phyloP scores from a whole-genome alignment of 2,113 vertebrate genomes.

The Struthidea cinerea region DNA sequence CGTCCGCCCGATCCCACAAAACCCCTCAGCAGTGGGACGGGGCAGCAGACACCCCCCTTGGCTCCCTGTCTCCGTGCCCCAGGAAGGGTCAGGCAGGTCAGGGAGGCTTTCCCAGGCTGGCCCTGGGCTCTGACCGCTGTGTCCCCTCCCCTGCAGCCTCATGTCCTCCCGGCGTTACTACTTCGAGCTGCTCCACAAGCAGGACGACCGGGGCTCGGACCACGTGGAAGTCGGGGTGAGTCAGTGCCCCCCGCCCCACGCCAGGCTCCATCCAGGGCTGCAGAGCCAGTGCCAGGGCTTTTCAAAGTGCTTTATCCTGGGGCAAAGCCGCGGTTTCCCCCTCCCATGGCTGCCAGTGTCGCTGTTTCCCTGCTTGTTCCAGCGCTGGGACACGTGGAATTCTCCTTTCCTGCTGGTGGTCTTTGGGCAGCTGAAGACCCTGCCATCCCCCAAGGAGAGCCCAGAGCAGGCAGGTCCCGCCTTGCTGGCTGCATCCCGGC shows the following conservation, averaged over 20 bases:
- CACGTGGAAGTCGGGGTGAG: slow-evolving; percentile 98
- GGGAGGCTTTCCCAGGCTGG: neutral
- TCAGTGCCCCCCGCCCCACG: neutral
- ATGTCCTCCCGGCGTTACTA: slow-evolving; percentile 92
- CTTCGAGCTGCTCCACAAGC: slow-evolving; percentile 98
- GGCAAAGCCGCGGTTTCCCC: neutral
- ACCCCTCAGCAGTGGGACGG: neutral
- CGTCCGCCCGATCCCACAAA: neutral
- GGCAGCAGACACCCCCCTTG: neutral
- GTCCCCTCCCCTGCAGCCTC: slow-evolving; percentile 71
- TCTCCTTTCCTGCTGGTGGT: neutral
- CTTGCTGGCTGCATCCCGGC: neutral
- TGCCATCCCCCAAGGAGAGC: neutral
- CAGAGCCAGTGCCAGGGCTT: neutral
- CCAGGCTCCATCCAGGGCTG: accelerated
- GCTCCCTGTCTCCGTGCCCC: neutral
- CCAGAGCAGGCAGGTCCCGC: neutral
- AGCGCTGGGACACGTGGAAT: neutral
- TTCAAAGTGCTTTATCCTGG: neutral
- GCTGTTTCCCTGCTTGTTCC: neutral
- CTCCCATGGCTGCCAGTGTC: accelerated
- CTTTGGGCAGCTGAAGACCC: neutral
- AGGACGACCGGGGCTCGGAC: slow-evolving; percentile 93
- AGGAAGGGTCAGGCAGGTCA: neutral
- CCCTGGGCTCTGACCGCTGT: neutral